Conservation (phyloP, 2,113 vertebrate species). For the Anthoscopus minutus region DNA sequence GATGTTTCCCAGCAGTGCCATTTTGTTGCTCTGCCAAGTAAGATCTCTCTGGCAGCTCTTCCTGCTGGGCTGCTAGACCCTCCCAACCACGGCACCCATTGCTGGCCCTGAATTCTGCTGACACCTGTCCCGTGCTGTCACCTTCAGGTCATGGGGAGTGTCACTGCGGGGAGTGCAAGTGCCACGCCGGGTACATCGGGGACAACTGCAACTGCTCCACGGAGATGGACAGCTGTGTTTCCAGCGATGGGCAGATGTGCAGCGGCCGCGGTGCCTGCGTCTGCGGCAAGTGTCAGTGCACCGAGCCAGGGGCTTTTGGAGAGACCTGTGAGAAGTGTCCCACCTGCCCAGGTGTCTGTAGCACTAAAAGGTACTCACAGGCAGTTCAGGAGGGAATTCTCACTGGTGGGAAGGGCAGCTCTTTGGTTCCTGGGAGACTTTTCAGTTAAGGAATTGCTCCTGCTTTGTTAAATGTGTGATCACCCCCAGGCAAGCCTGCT, state of each 20-base stretch:
- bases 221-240: slow-evolving; percentile 75
- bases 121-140: background rate
- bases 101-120: background rate
- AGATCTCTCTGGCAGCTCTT: background rate
- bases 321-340: slow-evolving; percentile 93
- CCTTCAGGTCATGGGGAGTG: slow-evolving; percentile 89
- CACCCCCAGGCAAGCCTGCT: background rate
- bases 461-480: background rate
- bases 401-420: accelerated
- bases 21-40: background rate
- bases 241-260: slow-evolving; percentile 87
- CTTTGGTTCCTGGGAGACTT: background rate
- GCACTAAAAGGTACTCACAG: slow-evolving; percentile 82
- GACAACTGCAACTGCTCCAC: slow-evolving; percentile 97
- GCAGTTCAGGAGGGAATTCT: background rate
- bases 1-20: background rate
- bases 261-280: slow-evolving; percentile 83
- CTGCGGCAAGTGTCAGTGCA: slow-evolving; percentile 89
- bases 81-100: accelerated
- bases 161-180: slow-evolving; percentile 95
- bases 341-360: slow-evolving; percentile 91
- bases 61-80: background rate
- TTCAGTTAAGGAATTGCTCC: background rate
- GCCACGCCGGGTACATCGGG: slow-evolving; percentile 84
- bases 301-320: slow-evolving; percentile 89